These are phyloP conservation scores for Lepus townsendii DNA, from an alignment of 2,797 vertebrate genomes.

Conservation along the genomic window DNA sequence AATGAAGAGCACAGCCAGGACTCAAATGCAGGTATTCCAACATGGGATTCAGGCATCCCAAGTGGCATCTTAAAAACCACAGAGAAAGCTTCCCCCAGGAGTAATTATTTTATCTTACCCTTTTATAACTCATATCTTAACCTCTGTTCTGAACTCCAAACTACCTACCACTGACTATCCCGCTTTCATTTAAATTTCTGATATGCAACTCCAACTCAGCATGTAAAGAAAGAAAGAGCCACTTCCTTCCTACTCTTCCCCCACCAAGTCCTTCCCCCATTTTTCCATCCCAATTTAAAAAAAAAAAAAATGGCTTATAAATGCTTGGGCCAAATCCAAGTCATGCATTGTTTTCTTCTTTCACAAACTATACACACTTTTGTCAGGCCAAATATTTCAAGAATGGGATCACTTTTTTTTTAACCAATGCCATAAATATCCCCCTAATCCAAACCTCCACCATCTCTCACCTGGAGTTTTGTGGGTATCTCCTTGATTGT, in stretches of 20 bases:
- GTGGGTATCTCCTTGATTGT: background rate
- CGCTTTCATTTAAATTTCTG: background rate
- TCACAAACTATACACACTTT: background rate
- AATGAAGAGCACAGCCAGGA: too few relatives aligned
- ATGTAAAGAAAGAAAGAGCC: background rate
- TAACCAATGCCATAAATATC: background rate
- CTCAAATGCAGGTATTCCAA: too few relatives aligned
- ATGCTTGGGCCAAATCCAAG: background rate
- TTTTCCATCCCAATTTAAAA: background rate
- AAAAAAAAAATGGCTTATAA: background rate
- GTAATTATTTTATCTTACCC: background rate
- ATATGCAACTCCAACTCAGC: background rate
- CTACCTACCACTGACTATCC: background rate
- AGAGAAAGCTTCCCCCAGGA: too few relatives aligned
- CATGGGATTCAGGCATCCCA: too few relatives aligned
- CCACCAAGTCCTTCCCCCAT: background rate
- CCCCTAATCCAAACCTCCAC: background rate
- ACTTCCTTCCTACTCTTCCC: background rate
- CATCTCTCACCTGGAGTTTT: background rate
- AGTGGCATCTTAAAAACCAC: too few relatives aligned
- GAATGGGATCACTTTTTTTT: background rate
- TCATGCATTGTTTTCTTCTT: background rate
- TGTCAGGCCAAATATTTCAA: background rate
- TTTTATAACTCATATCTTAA: background rate
- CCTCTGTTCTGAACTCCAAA: background rate